phyloP scores from a whole-genome alignment of 1,140 invertebrate genomes.

The Schmidtea mediterranea region DNA sequence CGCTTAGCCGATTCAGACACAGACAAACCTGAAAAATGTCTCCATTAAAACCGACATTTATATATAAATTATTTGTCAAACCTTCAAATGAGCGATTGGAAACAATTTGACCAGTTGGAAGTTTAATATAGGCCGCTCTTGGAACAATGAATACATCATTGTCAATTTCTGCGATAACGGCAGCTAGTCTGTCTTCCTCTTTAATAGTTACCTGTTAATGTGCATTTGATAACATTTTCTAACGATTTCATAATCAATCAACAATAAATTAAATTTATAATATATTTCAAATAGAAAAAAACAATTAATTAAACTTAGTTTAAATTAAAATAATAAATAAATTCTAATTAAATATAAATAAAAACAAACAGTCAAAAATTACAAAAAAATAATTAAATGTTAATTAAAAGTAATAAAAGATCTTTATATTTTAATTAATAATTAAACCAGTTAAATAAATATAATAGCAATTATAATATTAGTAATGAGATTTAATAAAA shows the following conservation, averaged over 20 bases:
- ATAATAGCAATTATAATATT: too few relatives aligned
- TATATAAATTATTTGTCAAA: conserved; percentile 10
- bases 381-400: too few relatives aligned
- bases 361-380: too few relatives aligned
- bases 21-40: conserved; percentile 21
- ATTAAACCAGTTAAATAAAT: too few relatives aligned
- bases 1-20: conserved; percentile 24
- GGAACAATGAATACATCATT: conserved; percentile 24
- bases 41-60: too few relatives aligned
- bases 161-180: conserved; percentile 23
- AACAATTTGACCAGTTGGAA: conserved; percentile 19
- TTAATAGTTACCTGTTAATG: conserved; percentile 20
- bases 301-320: neutral
- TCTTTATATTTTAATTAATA: too few relatives aligned
- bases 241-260: too few relatives aligned
- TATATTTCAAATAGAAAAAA: neutral
- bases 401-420: too few relatives aligned
- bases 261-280: neutral
- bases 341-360: neutral
- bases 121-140: conserved; percentile 20
- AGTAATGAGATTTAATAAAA: too few relatives aligned
- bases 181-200: conserved; percentile 25
- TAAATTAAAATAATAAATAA: neutral
- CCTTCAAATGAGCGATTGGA: conserved; percentile 26
- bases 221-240: too few relatives aligned